Evolutionary conservation across 2,888 invertebrate genomes (phyloP), one percentile per base, ranked within the genome.

Genomic region (Drosophila pseudotalamancana): DNA sequence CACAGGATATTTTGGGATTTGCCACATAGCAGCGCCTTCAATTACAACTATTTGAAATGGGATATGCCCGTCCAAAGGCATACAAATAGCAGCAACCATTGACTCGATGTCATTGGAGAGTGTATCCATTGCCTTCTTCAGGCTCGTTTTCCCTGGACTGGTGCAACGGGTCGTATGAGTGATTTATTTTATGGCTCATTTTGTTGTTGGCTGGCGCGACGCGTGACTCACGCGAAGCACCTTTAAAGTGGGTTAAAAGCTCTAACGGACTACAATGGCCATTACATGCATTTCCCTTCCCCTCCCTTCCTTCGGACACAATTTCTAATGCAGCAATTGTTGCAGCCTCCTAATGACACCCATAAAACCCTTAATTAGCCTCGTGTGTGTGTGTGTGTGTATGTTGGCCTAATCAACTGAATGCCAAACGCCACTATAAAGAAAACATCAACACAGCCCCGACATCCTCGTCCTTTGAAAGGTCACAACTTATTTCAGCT

Each of bases 41-140:
- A 74, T 74, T 85, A 65, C 76, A 78, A 72, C 64, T 67, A 81
- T 70, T 80, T 71, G 74, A 77, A 71, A 81, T 81, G 56, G 51
- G 55, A 72, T 61, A 67, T 62, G 56, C 29, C 50, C 46, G 37
- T 32, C 18, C n/a, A 49, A 21, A 19, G 23, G 35, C 19, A 39
- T 18, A 23, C 54, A 62, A 46, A 32, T 42, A 14, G 37, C 18
- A 19, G n/a, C 25, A 14, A 18, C 11, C 34, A 45, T 19, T 32
- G 45, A 27, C 39, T 19, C 14, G 18, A 8, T 9, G 19, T 5
- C 18, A 14, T 50, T 18, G 11, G 19, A 29, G 14, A 19, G 50
- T 11, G 12, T 29, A 8, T n/a, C 14, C 6, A 32, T 12, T 32
- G 8, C 3, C 14, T 3, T 8, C 9, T 6, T 4, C n/a, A 0